Evolutionary conservation across 2,888 invertebrate species (phyloP).

Genomic region (Electrophaes corylata): DNA sequence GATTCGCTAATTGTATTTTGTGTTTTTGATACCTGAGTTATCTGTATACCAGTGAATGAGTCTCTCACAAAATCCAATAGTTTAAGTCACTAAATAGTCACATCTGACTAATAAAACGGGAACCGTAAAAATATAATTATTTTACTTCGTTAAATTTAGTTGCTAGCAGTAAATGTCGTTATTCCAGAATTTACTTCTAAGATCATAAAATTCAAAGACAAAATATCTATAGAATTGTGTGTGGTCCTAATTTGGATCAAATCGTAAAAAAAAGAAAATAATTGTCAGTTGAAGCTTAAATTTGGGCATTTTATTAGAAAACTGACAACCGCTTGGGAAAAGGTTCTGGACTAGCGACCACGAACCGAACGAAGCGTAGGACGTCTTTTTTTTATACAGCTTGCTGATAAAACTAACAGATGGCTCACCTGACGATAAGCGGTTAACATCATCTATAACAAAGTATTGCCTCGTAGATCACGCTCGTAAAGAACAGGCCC

Average conservation of each 20-base stretch:
- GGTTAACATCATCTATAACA: too few relatives aligned
- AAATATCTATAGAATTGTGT: not conserved
- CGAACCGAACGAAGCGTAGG: too few relatives aligned
- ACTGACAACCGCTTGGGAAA: too few relatives aligned
- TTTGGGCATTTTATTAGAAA: slow-evolving; percentile 9
- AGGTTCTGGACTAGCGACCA: too few relatives aligned
- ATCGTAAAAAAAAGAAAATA: slow-evolving; percentile 17
- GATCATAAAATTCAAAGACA: slow-evolving; percentile 6
- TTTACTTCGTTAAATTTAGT: slow-evolving; percentile 21
- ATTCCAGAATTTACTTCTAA: slow-evolving; percentile 16
- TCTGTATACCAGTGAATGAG: too few relatives aligned
- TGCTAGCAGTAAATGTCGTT: slow-evolving; percentile 19
- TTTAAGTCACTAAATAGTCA: not conserved
- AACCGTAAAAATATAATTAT: slow-evolving; percentile 17
- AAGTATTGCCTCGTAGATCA: too few relatives aligned
- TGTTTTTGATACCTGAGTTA: too few relatives aligned
- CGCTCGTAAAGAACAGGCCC: too few relatives aligned
- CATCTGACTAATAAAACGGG: not conserved
- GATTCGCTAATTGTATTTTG: slow-evolving; percentile 10
- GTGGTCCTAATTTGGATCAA: slow-evolving; percentile 20
- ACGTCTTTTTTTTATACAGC: too few relatives aligned
- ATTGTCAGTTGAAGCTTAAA: slow-evolving; percentile 2
- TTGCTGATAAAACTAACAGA: too few relatives aligned
- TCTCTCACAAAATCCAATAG: not conserved
- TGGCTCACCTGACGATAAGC: too few relatives aligned